These are phyloP conservation scores for Neotoxoptera formosana DNA, from an alignment of 1,140 invertebrate species.

Conservation along the genomic window DNA sequence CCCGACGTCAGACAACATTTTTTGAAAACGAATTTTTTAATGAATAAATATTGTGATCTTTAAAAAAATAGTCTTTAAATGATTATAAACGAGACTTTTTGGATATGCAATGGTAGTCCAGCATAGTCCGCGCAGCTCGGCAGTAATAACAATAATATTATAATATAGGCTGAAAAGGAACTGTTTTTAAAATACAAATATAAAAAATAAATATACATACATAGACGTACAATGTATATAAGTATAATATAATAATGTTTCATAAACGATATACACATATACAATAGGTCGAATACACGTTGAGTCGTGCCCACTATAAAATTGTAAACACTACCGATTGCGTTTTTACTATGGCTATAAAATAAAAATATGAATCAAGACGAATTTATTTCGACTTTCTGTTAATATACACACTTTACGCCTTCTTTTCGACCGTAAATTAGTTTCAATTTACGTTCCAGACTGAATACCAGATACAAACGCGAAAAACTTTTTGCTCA, in stretches of 20 bases:
- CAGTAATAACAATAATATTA: not conserved
- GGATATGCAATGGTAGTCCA: not conserved
- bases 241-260: not conserved
- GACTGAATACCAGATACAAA: not conserved
- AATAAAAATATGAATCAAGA: not conserved
- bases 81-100: not conserved
- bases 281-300: not conserved
- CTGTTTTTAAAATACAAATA: not conserved
- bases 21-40: too few relatives aligned
- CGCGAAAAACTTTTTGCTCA: not conserved
- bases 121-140: fast-evolving
- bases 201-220: too few relatives aligned
- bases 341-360: not conserved
- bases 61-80: not conserved
- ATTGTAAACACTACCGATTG: not conserved
- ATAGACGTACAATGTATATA: not conserved
- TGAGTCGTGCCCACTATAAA: not conserved
- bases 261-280: not conserved
- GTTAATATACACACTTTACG: not conserved
- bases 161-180: not conserved
- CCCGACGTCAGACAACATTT: not conserved
- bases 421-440: not conserved
- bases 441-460: constrained; percentile 11
- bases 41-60: too few relatives aligned
- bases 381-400: not conserved